Evolutionary conservation across 2,888 invertebrate species (phyloP).

Genomic region (Leptura quadrifasciata): DNA sequence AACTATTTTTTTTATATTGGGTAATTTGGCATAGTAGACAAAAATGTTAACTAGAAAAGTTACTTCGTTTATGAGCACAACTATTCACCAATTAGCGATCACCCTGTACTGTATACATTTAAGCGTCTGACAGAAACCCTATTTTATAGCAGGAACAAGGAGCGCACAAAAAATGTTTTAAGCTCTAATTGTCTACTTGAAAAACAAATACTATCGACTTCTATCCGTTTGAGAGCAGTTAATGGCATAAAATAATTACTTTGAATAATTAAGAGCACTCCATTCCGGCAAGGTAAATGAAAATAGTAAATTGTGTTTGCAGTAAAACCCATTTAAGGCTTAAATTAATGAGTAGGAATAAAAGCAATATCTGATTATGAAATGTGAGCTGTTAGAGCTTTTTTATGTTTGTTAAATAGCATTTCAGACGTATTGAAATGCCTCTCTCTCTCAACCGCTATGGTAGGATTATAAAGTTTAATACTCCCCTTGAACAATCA

Average conservation of each 20-base stretch:
- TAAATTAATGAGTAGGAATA: slow-evolving; percentile 2
- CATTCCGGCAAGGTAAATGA: neutral
- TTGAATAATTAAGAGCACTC: neutral
- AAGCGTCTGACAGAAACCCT: no score
- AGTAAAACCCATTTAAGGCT: neutral
- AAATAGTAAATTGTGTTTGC: neutral
- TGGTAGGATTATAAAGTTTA: neutral
- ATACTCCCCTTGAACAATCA: neutral
- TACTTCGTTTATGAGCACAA: no score
- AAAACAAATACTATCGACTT: no score
- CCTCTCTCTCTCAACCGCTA: neutral
- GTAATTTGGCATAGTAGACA: no score
- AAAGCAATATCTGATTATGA: neutral
- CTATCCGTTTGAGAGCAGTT: no score
- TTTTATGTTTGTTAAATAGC: neutral
- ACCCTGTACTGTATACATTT: no score
- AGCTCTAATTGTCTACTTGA: no score
- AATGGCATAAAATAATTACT: neutral
- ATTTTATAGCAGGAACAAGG: no score
- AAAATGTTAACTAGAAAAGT: no score
- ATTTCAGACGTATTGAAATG: neutral
- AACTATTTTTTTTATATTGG: no score
- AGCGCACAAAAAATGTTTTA: no score
- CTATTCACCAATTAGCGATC: no score
- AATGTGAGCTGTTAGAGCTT: slow-evolving; percentile 7